These are phyloP conservation scores for Tetramorium bicarinatum DNA, from an alignment of 2,888 invertebrate species.

Conservation along the genomic window DNA sequence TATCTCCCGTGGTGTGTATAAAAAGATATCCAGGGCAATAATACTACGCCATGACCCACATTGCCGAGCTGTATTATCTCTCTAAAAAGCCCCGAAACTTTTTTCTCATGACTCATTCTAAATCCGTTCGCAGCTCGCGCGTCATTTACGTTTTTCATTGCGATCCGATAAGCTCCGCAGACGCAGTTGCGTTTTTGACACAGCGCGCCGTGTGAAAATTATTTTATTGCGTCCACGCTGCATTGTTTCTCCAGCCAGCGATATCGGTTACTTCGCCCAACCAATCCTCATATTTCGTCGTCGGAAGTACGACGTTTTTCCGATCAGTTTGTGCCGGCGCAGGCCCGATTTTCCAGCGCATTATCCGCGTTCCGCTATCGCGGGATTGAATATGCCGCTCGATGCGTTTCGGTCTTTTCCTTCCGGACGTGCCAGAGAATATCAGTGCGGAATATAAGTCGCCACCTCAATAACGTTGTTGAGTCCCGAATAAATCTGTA, in stretches of 20 bases:
- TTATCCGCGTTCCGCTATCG: slow-evolving; percentile 47
- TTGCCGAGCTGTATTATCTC: slow-evolving; percentile 61
- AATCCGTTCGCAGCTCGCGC: slow-evolving; percentile 24
- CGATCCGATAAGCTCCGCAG: slow-evolving; percentile 46
- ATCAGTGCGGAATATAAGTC: slow-evolving; percentile 49
- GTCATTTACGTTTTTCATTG: slow-evolving; percentile 41
- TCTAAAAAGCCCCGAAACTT: slow-evolving; percentile 62
- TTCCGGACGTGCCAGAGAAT: slow-evolving; percentile 45
- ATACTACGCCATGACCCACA: slow-evolving; percentile 60
- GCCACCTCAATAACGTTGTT: slow-evolving; percentile 20
- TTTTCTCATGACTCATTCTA: slow-evolving; percentile 36
- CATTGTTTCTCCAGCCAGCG: slow-evolving; percentile 43
- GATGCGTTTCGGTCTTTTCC: slow-evolving; percentile 44
- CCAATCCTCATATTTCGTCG: slow-evolving; percentile 27
- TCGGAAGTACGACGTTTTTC: slow-evolving; percentile 60
- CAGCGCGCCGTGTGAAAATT: slow-evolving; percentile 54
- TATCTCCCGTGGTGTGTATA: slow-evolving; percentile 51
- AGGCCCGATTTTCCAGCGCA: slow-evolving; percentile 57
- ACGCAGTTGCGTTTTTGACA: slow-evolving; percentile 63
- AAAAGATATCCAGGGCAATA: slow-evolving; percentile 57
- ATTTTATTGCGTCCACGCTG: slow-evolving; percentile 62
- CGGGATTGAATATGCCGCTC: slow-evolving; percentile 40
- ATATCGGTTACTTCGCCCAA: background rate
- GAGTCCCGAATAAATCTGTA: slow-evolving; percentile 22
- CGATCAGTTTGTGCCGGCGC: slow-evolving; percentile 54